Percentiles rank a stretch among this genome's conserved stretches.
Conservation (phyloP, 2,113 vertebrate species). For the Oncorhynchus tshawytscha region DNA sequence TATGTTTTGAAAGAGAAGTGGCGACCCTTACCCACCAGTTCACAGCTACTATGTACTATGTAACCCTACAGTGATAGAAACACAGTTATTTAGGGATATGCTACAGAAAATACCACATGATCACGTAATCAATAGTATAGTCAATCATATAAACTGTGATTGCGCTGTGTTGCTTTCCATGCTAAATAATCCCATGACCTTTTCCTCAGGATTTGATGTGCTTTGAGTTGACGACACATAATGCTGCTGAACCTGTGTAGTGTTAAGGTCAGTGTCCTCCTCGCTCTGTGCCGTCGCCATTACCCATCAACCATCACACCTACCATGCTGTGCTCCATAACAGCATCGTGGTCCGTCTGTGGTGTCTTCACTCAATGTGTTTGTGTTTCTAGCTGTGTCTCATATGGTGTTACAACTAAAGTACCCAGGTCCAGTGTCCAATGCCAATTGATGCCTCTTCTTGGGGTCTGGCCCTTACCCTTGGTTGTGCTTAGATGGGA, state of each 20-base stretch:
- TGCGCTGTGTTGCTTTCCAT: conserved; percentile 9
- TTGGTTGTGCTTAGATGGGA: neutral
- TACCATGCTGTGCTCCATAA: neutral
- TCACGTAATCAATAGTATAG: no score
- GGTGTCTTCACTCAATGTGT: neutral
- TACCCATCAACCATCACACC: neutral
- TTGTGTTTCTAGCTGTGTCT: neutral
- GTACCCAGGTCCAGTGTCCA: no score
- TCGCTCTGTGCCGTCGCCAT: neutral
- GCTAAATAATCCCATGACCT: conserved; percentile 83
- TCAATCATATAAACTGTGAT: neutral
- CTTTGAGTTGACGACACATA: conserved; percentile 92
- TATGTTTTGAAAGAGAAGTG: no score
- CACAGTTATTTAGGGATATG: no score
- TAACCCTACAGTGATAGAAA: no score
- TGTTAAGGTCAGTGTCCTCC: conserved; percentile 96
- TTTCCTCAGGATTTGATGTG: conserved; percentile 94
- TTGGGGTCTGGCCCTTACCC: neutral
- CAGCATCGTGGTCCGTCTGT: neutral
- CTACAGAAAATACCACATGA: no score
- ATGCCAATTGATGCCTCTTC: neutral
- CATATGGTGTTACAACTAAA: no score
- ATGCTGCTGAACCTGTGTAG: conserved; percentile 99
- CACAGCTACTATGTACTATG: no score
- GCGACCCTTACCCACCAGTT: no score